These are phyloP conservation scores for Cassiopea xamachana DNA, from an alignment of 30 jellyfish, hydroid and myxozoan genomes.

Conservation along the genomic window DNA sequence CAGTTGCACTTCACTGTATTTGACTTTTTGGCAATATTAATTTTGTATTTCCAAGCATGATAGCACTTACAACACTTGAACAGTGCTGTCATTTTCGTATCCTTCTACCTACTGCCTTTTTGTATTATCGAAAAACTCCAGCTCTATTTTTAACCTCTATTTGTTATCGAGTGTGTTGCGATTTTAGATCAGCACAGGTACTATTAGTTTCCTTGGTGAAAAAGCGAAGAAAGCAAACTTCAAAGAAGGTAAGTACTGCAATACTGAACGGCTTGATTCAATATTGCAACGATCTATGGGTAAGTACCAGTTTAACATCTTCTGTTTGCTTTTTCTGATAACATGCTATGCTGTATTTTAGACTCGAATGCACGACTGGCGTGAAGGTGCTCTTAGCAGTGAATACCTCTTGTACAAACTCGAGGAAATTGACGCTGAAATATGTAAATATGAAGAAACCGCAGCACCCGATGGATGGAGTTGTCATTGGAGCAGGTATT, in stretches of 20 bases:
- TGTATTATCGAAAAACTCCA: too few relatives aligned
- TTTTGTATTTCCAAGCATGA: too few relatives aligned
- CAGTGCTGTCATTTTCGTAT: too few relatives aligned
- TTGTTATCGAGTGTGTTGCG: too few relatives aligned
- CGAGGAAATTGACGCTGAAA: constrained; percentile 73
- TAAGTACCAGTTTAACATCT: background rate
- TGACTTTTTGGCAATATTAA: too few relatives aligned
- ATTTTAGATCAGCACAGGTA: too few relatives aligned
- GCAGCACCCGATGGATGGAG: constrained; percentile 99
- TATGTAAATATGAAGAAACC: constrained; percentile 80
- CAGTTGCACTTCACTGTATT: too few relatives aligned
- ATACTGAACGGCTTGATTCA: background rate
- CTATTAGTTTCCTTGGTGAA: too few relatives aligned
- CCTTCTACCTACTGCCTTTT: too few relatives aligned
- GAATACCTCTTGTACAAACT: constrained; percentile 80
- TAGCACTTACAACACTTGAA: too few relatives aligned
- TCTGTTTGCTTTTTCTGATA: background rate
- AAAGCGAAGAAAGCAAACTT: too few relatives aligned
- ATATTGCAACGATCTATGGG: background rate
- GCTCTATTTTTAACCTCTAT: too few relatives aligned
- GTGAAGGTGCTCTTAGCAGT: constrained; percentile 91
- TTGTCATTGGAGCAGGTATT: constrained; percentile 99
- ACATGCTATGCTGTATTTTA: constrained; percentile 59
- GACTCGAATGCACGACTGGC: constrained; percentile 98
- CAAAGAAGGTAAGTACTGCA: background rate